Percentiles rank a stretch among this genome's conserved stretches.
Conservation (phyloP, 2,113 vertebrate species). For the Gasterosteus nipponicus region DNA sequence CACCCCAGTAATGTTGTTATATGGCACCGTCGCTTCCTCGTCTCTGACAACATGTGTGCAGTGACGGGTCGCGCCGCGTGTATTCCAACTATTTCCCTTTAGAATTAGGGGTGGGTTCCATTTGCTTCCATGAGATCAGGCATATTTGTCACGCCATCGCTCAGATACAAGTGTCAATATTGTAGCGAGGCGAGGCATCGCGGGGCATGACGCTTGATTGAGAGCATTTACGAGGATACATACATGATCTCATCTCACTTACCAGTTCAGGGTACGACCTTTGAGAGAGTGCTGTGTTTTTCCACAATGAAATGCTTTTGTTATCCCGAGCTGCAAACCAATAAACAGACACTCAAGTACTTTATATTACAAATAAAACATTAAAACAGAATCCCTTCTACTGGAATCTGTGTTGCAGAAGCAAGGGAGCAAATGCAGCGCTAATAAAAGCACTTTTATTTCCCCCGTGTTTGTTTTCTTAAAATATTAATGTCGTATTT, state of each 20-base stretch:
- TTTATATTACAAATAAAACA: not conserved
- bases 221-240: conserved; percentile 24
- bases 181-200: conserved; percentile 1
- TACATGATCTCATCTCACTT: conserved; percentile 33
- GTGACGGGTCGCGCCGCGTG: no score
- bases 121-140: not conserved
- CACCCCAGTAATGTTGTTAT: conserved; percentile 81
- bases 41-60: no score
- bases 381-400: not conserved
- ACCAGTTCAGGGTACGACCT: not conserved
- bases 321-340: not conserved
- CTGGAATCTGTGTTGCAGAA: not conserved
- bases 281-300: not conserved
- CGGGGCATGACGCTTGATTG: conserved; percentile 4
- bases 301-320: conserved; percentile 1
- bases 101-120: not conserved
- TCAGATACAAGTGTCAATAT: conserved; percentile 29
- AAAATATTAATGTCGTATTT: not conserved
- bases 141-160: not conserved
- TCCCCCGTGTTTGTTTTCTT: not conserved
- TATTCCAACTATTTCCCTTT: not conserved
- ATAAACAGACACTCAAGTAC: not conserved
- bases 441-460: not conserved
- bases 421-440: not conserved
- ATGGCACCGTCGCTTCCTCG: conserved; percentile 59